Percentiles rank a stretch among this genome's conserved stretches.
phyloP scores from a whole-genome alignment of 2,888 invertebrate genomes.

The Dicycla oo region DNA sequence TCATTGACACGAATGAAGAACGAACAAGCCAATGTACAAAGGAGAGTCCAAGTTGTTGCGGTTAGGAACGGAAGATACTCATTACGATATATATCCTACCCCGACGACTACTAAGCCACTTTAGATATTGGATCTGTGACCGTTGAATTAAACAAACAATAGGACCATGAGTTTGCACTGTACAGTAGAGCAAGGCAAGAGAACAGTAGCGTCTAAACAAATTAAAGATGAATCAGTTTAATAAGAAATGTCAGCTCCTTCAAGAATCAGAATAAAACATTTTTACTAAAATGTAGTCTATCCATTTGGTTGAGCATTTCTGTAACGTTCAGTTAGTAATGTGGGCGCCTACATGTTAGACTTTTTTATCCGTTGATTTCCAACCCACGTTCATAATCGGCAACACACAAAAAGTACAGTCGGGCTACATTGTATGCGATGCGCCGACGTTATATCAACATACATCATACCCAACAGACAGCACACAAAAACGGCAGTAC shows the following conservation, averaged over 20 bases:
- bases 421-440: conserved; percentile 30
- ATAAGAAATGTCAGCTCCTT: conserved; percentile 20
- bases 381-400: conserved; percentile 52
- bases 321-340: conserved; percentile 38
- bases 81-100: conserved; percentile 76
- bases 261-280: conserved; percentile 29
- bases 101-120: conserved; percentile 56
- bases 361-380: conserved; percentile 41
- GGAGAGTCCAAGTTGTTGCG: conserved; percentile 72
- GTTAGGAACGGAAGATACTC: conserved; percentile 78
- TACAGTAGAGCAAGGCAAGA: not conserved
- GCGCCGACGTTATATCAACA: conserved; percentile 49
- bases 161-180: conserved; percentile 5
- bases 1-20: conserved; percentile 75
- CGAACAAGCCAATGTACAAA: conserved; percentile 69
- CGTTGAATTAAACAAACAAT: conserved; percentile 39
- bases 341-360: conserved; percentile 39
- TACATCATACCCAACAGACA: conserved; percentile 45
- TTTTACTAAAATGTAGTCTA: conserved; percentile 20
- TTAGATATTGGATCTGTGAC: conserved; percentile 48
- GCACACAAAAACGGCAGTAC: conserved; percentile 54
- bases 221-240: conserved; percentile 26
- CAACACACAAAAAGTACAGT: conserved; percentile 47
- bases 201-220: conserved; percentile 15
- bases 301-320: conserved; percentile 40